phyloP scores from a whole-genome alignment of 2,797 vertebrate genomes.

The Acrocephalus scirpaceus region DNA sequence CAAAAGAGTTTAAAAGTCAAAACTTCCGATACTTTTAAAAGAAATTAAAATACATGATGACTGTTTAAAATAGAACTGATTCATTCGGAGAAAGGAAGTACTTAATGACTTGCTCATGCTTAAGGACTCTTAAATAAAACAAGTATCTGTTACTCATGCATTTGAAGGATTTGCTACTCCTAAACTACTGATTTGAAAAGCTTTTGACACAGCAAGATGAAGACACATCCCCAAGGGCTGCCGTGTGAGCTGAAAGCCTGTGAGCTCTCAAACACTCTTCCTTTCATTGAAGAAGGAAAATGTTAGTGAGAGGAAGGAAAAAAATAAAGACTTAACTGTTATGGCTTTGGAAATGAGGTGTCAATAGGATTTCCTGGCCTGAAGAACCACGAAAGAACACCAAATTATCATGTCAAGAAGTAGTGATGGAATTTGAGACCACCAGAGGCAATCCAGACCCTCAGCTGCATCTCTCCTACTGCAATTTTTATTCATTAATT shows the following conservation, averaged over 20 bases:
- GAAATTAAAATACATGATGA: background rate
- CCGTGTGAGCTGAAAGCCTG: background rate
- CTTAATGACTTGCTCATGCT: constrained; percentile 20
- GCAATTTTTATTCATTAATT: background rate
- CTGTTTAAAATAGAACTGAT: constrained; percentile 18
- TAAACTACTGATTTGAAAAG: constrained; percentile 7
- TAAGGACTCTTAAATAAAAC: constrained; percentile 39
- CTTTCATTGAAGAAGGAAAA: background rate
- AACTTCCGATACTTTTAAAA: background rate
- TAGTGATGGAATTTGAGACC: background rate
- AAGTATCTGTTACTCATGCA: constrained; percentile 1
- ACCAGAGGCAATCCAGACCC: background rate
- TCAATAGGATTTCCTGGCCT: background rate
- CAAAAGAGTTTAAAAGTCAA: background rate
- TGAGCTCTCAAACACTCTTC: background rate
- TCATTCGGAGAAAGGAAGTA: background rate
- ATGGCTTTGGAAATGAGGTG: background rate
- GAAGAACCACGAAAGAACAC: background rate
- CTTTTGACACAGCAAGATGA: background rate
- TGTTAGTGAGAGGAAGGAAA: background rate
- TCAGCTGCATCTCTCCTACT: background rate
- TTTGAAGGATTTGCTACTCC: constrained; percentile 23
- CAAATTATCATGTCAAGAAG: background rate
- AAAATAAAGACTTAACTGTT: background rate
- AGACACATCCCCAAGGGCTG: background rate